These are phyloP conservation scores for Chymomyza fuscimana DNA, from an alignment of 2,888 invertebrate genomes.

Conservation along the genomic window DNA sequence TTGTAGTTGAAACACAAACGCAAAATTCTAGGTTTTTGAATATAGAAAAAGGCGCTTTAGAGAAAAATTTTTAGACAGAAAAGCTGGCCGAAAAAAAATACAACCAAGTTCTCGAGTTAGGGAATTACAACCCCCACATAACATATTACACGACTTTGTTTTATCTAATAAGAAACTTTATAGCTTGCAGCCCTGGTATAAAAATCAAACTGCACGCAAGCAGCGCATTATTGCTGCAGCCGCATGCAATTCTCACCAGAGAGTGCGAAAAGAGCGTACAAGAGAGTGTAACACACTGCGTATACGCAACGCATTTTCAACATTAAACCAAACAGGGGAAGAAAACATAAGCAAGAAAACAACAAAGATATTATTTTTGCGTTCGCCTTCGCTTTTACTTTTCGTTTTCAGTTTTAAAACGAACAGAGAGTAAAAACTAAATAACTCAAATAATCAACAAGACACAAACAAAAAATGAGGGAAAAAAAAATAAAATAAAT, in stretches of 20 bases:
- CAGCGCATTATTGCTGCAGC: no score
- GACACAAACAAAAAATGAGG: not conserved
- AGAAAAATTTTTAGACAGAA: no score
- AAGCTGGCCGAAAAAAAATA: no score
- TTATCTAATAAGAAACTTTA: no score
- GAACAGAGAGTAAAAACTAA: conserved; percentile 30
- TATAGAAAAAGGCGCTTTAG: no score
- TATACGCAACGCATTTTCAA: conserved; percentile 45
- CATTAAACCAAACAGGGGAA: conserved; percentile 14
- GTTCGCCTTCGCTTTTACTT: conserved; percentile 55
- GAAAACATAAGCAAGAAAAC: conserved; percentile 32
- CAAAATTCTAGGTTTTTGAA: no score
- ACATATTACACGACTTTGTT: no score
- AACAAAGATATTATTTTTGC: conserved; percentile 11
- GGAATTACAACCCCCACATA: no score
- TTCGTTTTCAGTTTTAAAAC: conserved; percentile 41
- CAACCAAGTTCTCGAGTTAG: no score
- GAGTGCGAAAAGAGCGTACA: not conserved
- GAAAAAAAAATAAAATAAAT: not conserved
- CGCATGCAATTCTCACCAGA: not conserved
- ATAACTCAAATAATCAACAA: conserved; percentile 4
- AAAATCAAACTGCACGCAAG: no score
- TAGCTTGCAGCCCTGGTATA: no score
- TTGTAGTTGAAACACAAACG: no score
- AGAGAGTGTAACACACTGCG: conserved; percentile 28